Base-by-base conservation (phyloP, 2,888 invertebrate species). In the Brenthis hecate region DNA sequence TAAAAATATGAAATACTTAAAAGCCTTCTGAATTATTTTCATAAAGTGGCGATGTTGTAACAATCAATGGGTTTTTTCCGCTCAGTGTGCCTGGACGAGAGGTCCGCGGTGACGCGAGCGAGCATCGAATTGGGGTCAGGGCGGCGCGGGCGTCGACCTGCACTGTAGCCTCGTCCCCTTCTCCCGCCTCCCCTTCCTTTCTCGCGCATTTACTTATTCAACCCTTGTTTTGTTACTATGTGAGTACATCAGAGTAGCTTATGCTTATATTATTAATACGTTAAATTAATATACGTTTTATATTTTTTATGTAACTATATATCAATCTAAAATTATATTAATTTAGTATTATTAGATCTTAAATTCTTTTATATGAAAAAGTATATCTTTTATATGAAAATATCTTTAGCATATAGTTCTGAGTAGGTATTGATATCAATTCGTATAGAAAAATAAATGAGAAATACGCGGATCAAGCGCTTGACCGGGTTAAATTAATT, bases 111-210 rank as follows among this genome's bases (percentile, higher is more conserved):
- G 94, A 91, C 91, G 91, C 88, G 90, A 87, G 89, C 87, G 28
- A 28, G 86, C 87, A 82, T 80, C 85, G 82, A 81, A 92, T 91
- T 91, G 91, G 84, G 92, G 92, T 92, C 91, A 92, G 90, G 91
- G 92, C 91, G 89, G 85, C 91, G 91, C 90, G 91, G 92, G 75
- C 91, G 89, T 86, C 92, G 92, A 93, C 89, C 92, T 81, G 86
- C 84, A 82, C 92, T 81, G 86, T 84, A 82, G 87, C 86, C 87
- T 84, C 87, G 79, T 72, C 76, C 76, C 77, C 78, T 76, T 76
- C 74, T 76, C 75, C 80, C 72, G 75, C 76, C 76, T 76, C 77
- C 76, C 73, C 77, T 14, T 71, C 71, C 77, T 73, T 72, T 75
- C 75, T 75, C 74, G 74, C 78, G 75, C 76, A 77, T 73, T 77